phyloP scores from a whole-genome alignment of 2,113 vertebrate genomes.

The Corythoichthys haematopterus region DNA sequence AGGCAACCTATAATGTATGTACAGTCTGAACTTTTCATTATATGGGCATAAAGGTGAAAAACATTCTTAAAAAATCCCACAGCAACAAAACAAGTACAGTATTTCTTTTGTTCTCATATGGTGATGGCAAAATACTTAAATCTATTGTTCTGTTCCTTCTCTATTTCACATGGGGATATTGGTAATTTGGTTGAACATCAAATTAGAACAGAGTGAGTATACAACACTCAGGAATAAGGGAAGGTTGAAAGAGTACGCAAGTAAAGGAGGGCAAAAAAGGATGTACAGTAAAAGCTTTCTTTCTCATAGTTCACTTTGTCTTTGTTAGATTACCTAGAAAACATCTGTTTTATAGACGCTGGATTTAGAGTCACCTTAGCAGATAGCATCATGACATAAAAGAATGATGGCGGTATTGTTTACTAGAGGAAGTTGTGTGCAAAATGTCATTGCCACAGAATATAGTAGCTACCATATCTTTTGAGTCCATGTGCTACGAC shows the following conservation, averaged over 20 bases:
- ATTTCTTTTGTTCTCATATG: conserved; percentile 45
- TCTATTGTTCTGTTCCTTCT: conserved; percentile 52
- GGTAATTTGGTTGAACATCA: conserved; percentile 47
- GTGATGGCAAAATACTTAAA: conserved; percentile 53
- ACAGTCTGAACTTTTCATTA: not conserved
- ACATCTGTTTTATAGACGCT: conserved; percentile 58
- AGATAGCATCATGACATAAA: conserved; percentile 51
- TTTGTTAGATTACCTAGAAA: conserved; percentile 69
- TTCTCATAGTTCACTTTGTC: conserved; percentile 61
- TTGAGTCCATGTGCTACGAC: conserved; percentile 14
- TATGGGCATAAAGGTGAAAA: conserved; percentile 7
- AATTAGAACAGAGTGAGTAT: conserved; percentile 29
- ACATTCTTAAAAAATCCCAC: conserved; percentile 12
- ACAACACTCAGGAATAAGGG: conserved; percentile 28
- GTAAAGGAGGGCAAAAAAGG: conserved; percentile 45
- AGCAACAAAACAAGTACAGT: no score
- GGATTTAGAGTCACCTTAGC: conserved; percentile 56
- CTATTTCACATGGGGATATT: conserved; percentile 53
- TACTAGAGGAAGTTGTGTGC: no score
- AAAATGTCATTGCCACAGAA: not conserved
- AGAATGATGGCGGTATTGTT: conserved; percentile 31
- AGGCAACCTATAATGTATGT: conserved; percentile 16
- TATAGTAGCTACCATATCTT: not conserved
- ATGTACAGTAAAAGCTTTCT: conserved; percentile 56
- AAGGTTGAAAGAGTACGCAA: conserved; percentile 16